These are phyloP conservation scores for Setophaga petechia DNA, from an alignment of 2,113 vertebrate genomes.

Conservation along the genomic window DNA sequence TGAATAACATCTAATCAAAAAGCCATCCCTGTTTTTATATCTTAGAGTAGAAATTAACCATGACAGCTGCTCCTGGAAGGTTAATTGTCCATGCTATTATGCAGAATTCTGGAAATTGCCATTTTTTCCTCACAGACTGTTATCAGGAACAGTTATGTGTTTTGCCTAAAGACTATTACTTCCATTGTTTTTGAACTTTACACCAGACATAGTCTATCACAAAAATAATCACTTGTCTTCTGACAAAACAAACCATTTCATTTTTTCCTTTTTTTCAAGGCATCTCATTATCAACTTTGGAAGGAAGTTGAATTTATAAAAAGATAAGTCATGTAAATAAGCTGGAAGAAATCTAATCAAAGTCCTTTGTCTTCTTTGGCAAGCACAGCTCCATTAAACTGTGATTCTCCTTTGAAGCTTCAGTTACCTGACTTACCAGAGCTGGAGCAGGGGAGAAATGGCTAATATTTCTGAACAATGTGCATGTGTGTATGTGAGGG, in stretches of 20 bases:
- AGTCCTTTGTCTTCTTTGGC: conserved; percentile 61
- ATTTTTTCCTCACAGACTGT: background rate
- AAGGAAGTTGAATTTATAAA: conserved; percentile 68
- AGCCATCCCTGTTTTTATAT: conserved; percentile 4
- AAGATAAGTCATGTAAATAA: conserved; percentile 67
- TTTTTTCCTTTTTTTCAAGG: conserved; percentile 49
- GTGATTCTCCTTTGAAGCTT: conserved; percentile 66
- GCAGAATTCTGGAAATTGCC: conserved; percentile 25
- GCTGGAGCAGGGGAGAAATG: background rate
- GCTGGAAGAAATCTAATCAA: conserved; percentile 61
- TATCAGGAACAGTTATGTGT: conserved; percentile 15
- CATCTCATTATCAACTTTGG: conserved; percentile 57
- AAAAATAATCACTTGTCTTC: conserved; percentile 53
- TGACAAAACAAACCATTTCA: conserved; percentile 39
- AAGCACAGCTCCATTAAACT: conserved; percentile 32
- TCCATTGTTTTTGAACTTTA: conserved; percentile 57
- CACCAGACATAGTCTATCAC: conserved; percentile 53
- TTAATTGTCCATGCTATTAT: conserved; percentile 31
- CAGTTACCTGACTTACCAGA: conserved; percentile 57
- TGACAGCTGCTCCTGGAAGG: conserved; percentile 16
- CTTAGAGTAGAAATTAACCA: background rate
- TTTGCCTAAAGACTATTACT: conserved; percentile 39
- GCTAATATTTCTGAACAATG: conserved; percentile 36
- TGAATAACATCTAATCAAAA: background rate
- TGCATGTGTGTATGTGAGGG: background rate